Evolutionary conservation across 1,140 invertebrate genomes (phyloP).

Genomic region (Sogatella furcifera): DNA sequence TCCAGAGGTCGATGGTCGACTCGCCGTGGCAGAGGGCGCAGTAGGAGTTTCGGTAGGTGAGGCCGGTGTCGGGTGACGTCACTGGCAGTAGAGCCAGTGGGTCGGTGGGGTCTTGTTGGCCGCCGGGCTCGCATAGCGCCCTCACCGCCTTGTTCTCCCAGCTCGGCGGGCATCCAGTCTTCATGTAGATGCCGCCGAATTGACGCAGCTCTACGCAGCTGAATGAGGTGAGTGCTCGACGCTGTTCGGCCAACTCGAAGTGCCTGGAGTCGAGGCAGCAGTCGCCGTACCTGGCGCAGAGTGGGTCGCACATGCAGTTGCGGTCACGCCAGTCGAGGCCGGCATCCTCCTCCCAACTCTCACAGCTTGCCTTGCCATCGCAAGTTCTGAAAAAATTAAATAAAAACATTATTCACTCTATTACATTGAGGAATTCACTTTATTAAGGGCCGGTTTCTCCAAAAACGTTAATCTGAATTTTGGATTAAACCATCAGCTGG

Average conservation of each 20-base stretch:
- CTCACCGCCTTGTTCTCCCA: conserved; percentile 30
- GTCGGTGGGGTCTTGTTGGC: conserved; percentile 28
- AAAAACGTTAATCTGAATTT: too few species aligned
- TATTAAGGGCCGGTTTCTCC: too few species aligned
- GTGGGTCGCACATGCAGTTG: conserved; percentile 40
- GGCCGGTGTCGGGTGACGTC: conserved; percentile 32
- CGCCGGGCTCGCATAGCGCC: conserved; percentile 17
- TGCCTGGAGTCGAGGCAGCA: conserved; percentile 38
- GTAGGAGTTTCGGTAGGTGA: conserved; percentile 43
- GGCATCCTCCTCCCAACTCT: conserved; percentile 9
- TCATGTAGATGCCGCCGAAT: conserved; percentile 38
- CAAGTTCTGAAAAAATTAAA: conserved; percentile 20
- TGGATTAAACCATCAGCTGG: too few species aligned
- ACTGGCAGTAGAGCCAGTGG: conserved; percentile 36
- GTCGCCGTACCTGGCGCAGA: conserved; percentile 38
- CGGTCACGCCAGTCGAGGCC: conserved; percentile 31
- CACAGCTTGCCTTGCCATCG: conserved; percentile 22
- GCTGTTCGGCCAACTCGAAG: conserved; percentile 28
- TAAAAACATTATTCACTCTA: background rate
- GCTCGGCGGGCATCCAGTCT: conserved; percentile 31
- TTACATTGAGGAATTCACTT: background rate
- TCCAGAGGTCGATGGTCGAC: conserved; percentile 31
- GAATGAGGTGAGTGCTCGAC: conserved; percentile 23
- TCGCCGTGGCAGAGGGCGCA: conserved; percentile 44
- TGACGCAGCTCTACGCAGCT: conserved; percentile 32